Conservation (phyloP, 2,113 vertebrate species). For the Cercocebus atys region DNA sequence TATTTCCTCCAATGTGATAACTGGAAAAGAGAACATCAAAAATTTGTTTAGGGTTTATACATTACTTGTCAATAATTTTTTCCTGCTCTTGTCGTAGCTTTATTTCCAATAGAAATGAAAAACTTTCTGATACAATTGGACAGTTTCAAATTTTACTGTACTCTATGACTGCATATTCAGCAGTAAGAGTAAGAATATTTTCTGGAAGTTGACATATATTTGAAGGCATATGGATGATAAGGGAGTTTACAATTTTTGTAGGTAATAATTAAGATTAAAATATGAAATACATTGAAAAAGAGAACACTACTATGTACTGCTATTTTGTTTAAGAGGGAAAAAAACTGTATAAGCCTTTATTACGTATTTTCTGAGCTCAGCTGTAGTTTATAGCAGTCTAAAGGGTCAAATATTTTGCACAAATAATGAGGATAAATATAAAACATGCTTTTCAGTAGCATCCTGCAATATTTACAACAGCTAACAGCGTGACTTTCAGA, state of each 20-base stretch:
- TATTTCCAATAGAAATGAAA: not conserved
- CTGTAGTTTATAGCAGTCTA: not conserved
- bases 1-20: not conserved
- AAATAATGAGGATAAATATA: conserved; percentile 32
- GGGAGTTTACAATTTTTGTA: not conserved
- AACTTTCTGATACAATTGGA: not conserved
- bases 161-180: not conserved
- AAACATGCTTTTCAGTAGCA: conserved; percentile 27
- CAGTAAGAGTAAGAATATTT: not conserved
- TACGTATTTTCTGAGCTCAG: conserved; percentile 34
- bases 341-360: not conserved
- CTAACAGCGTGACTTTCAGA: conserved; percentile 81
- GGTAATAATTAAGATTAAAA: conserved; percentile 41
- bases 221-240: not conserved
- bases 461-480: conserved; percentile 73
- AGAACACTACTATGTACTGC: not conserved
- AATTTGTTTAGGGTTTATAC: not conserved
- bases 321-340: not conserved
- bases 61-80: not conserved
- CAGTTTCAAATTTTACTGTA: not conserved
- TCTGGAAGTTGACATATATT: not conserved
- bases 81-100: not conserved
- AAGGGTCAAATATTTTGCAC: conserved; percentile 7
- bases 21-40: not conserved
- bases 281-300: not conserved